Evolutionary conservation across 2,113 vertebrate genomes (phyloP).

Genomic region (Callaeas wilsoni): DNA sequence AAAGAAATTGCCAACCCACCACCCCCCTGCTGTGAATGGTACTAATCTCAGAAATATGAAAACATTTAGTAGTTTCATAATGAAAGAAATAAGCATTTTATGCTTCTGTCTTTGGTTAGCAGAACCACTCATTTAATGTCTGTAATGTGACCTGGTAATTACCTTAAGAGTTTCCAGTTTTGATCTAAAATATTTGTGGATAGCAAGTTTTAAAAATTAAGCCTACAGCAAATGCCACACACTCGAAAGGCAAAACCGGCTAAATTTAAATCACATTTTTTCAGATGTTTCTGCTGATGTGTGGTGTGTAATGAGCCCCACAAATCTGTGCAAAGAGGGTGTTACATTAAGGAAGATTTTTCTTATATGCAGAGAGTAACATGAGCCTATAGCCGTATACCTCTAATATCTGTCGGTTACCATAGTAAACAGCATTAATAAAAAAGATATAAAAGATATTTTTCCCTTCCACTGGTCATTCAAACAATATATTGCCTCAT

Average conservation of each 20-base stretch:
- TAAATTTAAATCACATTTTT: constrained; percentile 21
- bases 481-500: background rate
- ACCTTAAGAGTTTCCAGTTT: background rate
- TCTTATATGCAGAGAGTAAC: background rate
- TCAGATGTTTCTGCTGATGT: background rate
- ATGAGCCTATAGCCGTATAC: background rate
- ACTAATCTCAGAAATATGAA: constrained; percentile 12
- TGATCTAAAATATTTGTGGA: constrained; percentile 2
- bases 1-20: background rate
- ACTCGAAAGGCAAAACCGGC: background rate
- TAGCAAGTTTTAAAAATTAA: constrained; percentile 4
- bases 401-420: background rate
- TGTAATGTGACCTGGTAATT: constrained; percentile 8
- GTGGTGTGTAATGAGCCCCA: background rate
- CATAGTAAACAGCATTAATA: background rate
- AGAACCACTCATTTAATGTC: background rate
- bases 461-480: background rate
- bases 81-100: constrained; percentile 6
- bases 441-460: background rate
- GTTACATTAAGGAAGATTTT: background rate
- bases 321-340: background rate
- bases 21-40: background rate
- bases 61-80: constrained; percentile 9
- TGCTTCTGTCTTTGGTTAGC: constrained; percentile 9
- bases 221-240: background rate